These are phyloP conservation scores for Pomacea canaliculata DNA, from an alignment of 2,888 invertebrate species.

Conservation along the genomic window DNA sequence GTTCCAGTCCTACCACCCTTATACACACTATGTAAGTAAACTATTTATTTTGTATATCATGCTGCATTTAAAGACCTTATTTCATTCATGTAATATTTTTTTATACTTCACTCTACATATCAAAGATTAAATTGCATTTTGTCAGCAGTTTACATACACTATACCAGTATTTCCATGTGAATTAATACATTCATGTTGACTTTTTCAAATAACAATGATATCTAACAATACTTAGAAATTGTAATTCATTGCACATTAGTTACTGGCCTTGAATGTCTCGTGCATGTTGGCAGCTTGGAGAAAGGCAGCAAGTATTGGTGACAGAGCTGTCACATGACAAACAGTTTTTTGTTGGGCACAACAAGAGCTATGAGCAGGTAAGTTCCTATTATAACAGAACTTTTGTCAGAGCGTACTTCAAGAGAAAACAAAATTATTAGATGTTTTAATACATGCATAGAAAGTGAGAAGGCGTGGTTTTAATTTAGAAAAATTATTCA, in stretches of 20 bases:
- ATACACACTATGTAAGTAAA: conserved; percentile 74
- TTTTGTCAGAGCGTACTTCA: too few species aligned
- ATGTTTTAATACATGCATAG: not conserved
- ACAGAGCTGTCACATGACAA: conserved; percentile 94
- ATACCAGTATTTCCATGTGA: not conserved
- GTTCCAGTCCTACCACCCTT: conserved; percentile 89
- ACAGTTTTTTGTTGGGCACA: conserved; percentile 92
- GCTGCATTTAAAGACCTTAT: too few species aligned
- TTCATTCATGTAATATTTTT: too few species aligned
- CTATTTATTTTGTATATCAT: too few species aligned
- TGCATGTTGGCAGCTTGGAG: conserved; percentile 71
- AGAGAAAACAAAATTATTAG: too few species aligned
- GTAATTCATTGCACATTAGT: too few species aligned
- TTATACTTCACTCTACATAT: too few species aligned
- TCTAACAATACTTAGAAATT: too few species aligned
- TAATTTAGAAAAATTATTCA: not conserved
- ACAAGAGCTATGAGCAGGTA: conserved; percentile 92
- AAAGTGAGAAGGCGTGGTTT: not conserved
- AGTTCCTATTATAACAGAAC: not conserved
- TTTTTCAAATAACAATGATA: not conserved
- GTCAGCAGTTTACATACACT: not conserved
- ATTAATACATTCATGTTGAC: not conserved
- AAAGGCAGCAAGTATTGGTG: conserved; percentile 84
- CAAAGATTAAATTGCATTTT: too few species aligned
- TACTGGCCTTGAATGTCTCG: too few species aligned